These are phyloP conservation scores for Prunella himalayana DNA, from an alignment of 2,113 vertebrate species.

Conservation along the genomic window DNA sequence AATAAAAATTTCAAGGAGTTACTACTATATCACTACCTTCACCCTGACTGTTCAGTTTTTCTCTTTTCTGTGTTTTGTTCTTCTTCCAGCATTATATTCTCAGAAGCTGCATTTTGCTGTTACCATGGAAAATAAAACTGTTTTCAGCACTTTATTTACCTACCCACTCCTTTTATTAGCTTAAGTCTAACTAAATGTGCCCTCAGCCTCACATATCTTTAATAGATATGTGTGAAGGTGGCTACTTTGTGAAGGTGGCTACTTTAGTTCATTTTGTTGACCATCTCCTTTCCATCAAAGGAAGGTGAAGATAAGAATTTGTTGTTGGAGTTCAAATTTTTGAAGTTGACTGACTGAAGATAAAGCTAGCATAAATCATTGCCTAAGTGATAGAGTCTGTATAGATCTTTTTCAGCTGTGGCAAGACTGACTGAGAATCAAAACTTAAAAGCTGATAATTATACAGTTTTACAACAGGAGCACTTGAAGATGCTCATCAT, in stretches of 20 bases:
- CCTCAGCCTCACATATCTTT: not conserved
- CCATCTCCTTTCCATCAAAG: not conserved
- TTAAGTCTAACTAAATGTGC: not conserved
- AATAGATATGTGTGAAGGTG: not conserved
- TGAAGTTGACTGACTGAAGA: not conserved
- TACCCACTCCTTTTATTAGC: not conserved
- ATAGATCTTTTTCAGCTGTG: not conserved
- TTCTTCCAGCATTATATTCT: not conserved
- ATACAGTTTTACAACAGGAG: not conserved
- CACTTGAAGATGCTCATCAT: not conserved
- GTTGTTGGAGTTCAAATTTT: not conserved
- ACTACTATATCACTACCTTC: not conserved
- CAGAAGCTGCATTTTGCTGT: not conserved
- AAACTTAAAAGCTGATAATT: not conserved
- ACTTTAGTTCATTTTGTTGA: not conserved
- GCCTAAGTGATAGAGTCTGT: not conserved
- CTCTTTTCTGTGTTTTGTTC: not conserved
- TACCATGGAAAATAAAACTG: not conserved
- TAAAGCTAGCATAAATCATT: not conserved
- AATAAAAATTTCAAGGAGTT: not conserved
- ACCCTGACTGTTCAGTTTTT: not conserved
- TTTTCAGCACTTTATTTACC: not conserved
- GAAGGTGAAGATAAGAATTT: not conserved
- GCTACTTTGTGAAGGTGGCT: not conserved
- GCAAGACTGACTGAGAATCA: not conserved